Evolutionary conservation across 2,888 invertebrate species (phyloP).

Genomic region (Chymomyza fuscimana): DNA sequence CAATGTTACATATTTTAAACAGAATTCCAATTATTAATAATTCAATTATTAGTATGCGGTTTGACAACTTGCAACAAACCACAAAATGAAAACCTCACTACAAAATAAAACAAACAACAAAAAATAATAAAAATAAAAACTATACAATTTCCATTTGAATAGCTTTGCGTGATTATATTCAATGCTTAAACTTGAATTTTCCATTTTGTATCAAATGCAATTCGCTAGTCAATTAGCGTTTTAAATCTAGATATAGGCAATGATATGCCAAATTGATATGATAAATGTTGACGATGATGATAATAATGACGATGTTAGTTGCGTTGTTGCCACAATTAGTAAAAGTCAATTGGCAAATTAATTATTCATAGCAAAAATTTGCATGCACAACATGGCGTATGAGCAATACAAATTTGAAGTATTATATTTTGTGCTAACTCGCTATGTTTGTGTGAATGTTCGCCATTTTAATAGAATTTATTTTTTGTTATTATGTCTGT

Average conservation of each 20-base stretch:
- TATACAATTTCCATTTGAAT: neutral
- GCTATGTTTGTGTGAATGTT: constrained; percentile 18
- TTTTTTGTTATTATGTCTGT: neutral
- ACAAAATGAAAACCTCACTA: constrained; percentile 33
- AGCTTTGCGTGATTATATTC: neutral
- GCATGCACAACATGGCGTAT: constrained; percentile 60
- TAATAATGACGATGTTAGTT: constrained; percentile 13
- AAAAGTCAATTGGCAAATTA: constrained; percentile 55
- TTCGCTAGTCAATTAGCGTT: constrained; percentile 33
- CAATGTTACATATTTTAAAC: constrained; percentile 33
- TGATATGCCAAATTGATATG: constrained; percentile 34
- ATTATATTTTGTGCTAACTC: neutral
- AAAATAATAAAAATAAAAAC: neutral
- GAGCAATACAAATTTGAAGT: constrained; percentile 56
- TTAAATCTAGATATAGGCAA: constrained; percentile 33
- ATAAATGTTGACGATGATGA: constrained; percentile 6
- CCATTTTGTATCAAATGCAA: constrained; percentile 16
- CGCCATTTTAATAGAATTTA: constrained; percentile 30
- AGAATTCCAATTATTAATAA: constrained; percentile 57
- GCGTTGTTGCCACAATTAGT: constrained; percentile 41
- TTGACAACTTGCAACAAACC: constrained; percentile 59
- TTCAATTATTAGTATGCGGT: constrained; percentile 62
- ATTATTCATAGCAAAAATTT: constrained; percentile 49
- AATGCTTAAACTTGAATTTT: neutral
- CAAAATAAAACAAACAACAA: neutral